Evolutionary conservation across 2,797 vertebrate genomes (phyloP).

Genomic region (Cossypha polioptera): DNA sequence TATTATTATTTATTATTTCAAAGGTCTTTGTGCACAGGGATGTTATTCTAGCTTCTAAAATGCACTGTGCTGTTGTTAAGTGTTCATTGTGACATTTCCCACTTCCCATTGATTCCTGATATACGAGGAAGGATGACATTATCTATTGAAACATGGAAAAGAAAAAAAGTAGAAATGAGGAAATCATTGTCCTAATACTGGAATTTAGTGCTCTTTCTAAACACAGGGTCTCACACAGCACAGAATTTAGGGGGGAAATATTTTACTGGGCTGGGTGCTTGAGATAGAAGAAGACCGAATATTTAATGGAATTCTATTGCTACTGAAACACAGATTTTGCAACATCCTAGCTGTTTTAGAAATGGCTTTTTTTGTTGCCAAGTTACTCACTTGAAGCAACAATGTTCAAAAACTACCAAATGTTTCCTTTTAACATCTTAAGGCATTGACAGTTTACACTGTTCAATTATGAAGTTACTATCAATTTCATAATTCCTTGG

Average conservation of each 20-base stretch:
- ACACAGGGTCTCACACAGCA: not conserved
- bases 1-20: not conserved
- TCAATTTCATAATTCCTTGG: not conserved
- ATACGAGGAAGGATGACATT: not conserved
- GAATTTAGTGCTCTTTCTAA: not conserved
- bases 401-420: not conserved
- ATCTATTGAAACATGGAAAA: not conserved
- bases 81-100: not conserved
- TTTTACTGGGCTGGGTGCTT: not conserved
- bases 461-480: not conserved
- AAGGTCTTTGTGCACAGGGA: not conserved
- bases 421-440: slow-evolving; percentile 1
- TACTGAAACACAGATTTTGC: not conserved
- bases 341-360: not conserved
- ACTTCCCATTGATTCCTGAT: not conserved
- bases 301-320: not conserved
- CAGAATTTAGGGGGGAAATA: not conserved
- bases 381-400: not conserved
- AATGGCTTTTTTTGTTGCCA: not conserved
- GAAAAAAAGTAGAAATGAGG: not conserved
- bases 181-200: not conserved
- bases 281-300: not conserved
- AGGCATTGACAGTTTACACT: not conserved
- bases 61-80: not conserved
- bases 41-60: not conserved